Evolutionary conservation across 2,113 vertebrate species (phyloP), one percentile per base, ranked within the genome.

Genomic region (Edolisoma coerulescens): DNA sequence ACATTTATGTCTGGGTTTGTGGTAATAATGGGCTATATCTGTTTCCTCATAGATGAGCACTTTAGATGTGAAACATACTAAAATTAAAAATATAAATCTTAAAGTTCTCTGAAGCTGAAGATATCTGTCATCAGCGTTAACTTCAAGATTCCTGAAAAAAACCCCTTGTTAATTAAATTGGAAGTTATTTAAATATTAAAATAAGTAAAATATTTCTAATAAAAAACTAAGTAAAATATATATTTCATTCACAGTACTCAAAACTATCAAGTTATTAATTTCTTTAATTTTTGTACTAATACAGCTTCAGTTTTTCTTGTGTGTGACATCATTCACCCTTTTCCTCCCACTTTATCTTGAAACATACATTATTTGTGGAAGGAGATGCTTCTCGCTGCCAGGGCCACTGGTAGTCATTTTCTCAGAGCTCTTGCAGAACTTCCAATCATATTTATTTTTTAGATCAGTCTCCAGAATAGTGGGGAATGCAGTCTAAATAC

Each of bases 21-120:
- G 45, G 42, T 95, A 84, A 52, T 78, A 83, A 74, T 67, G 30
- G 33, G 11, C 30, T 17, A 19, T 63, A 37, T 63, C 68, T 71
- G 63, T 92, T 90, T 89, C 39, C 54, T 89, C 60, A 52, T 9
- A 68, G 68, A 68, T 59, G 27, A 87, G 12, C 47, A 47, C 56
- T 93, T 93, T 18, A 60, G 61, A 87, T 71, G 39, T 59, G 44
- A 81, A 89, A 78, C 60, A 60, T 21, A 17, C 24, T 94, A 64
- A 75, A 87, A 95, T 84, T 80, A 93, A 92, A 90, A 78, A 74
- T 52, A 92, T 78, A 75, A 89, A 91, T 89, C 81, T 60, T 70
- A 24, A 92, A 84, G 10, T 87, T 94, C 20, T 70, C 16, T 64
- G 21, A 78, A 80, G 54, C 47, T 71, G n/a, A 94, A 52, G 35